Evolutionary conservation across 1,140 invertebrate species (phyloP).

Genomic region (Brachionus asplanchnoidis): DNA sequence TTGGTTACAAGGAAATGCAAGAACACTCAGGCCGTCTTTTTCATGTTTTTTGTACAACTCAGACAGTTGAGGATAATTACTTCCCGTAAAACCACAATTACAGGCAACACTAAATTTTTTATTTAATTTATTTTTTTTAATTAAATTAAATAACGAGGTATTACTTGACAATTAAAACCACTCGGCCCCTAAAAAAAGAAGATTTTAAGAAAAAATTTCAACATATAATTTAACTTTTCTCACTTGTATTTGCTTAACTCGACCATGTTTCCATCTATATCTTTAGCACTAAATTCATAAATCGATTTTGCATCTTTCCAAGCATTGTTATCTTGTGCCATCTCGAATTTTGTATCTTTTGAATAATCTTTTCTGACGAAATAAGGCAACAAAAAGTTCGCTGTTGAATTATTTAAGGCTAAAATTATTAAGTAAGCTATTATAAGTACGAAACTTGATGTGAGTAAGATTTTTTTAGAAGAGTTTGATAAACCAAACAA

Average conservation of each 20-base stretch:
- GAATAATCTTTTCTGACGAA: not conserved
- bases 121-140: not conserved
- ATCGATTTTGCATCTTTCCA: conserved; percentile 49
- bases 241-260: conserved; percentile 60
- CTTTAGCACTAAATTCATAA: conserved; percentile 58
- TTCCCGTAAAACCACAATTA: conserved; percentile 57
- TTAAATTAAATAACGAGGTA: not conserved
- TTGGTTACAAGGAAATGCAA: conserved; percentile 58
- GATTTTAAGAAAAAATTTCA: not conserved
- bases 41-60: conserved; percentile 54
- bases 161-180: conserved; percentile 40
- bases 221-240: conserved; percentile 29
- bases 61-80: conserved; percentile 56
- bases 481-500: not conserved
- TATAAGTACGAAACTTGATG: not conserved
- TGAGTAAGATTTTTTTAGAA: not conserved
- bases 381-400: not conserved
- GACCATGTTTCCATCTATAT: conserved; percentile 59
- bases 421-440: conserved; percentile 3
- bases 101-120: conserved; percentile 54
- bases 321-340: not conserved
- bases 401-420: conserved; percentile 13
- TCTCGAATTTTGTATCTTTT: not conserved
- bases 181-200: not conserved
- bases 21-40: conserved; percentile 52